Conservation (phyloP, 2,113 vertebrate species). For the Paramisgurnus dabryanus region DNA sequence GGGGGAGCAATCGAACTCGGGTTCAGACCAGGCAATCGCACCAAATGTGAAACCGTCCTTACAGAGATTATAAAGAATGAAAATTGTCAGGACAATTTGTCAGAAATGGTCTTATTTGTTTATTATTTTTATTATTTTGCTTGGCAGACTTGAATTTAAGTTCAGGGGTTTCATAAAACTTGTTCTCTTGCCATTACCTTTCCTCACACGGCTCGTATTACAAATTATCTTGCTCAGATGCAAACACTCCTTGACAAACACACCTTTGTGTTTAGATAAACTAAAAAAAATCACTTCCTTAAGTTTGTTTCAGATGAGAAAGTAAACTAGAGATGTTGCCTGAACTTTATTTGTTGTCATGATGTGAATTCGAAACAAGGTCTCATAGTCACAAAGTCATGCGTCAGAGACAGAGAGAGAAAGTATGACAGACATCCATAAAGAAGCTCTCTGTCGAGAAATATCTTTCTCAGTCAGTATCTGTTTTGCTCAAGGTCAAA, state of each 20-base stretch:
- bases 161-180: too few relatives aligned
- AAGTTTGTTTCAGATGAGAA: neutral
- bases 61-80: neutral
- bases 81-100: too few relatives aligned
- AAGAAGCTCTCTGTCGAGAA: neutral
- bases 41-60: too few relatives aligned
- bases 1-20: too few relatives aligned
- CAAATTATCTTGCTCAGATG: neutral
- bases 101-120: too few relatives aligned
- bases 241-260: too few relatives aligned
- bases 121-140: too few relatives aligned
- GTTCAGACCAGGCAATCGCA: too few relatives aligned
- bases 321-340: too few relatives aligned
- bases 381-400: neutral
- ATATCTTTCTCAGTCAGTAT: conserved; percentile 12
- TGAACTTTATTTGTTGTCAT: neutral
- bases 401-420: neutral
- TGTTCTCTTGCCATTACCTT: neutral
- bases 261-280: too few relatives aligned
- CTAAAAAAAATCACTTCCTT: too few relatives aligned
- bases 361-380: neutral
- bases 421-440: neutral
- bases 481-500: neutral
- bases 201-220: neutral
- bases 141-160: too few relatives aligned